Percentiles rank a stretch among this genome's conserved stretches.
These are phyloP conservation scores for Cyprinodon brontotheroides DNA, from an alignment of 2,113 vertebrate genomes.

Conservation along the genomic window DNA sequence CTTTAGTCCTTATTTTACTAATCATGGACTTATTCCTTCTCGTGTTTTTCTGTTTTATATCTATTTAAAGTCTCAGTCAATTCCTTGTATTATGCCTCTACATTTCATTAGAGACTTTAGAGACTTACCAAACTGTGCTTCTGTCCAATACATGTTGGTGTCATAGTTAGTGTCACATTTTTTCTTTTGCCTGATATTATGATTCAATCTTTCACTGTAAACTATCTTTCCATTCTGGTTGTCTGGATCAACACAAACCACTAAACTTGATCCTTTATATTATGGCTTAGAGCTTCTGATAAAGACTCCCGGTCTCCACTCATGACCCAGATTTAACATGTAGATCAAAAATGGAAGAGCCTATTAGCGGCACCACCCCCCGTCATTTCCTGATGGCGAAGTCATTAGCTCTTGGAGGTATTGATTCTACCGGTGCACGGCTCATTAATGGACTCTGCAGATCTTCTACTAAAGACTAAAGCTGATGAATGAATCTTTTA, in stretches of 20 bases:
- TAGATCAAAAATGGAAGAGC: slow-evolving; percentile 56
- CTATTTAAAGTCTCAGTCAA: too few species aligned
- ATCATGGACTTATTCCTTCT: too few species aligned
- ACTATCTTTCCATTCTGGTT: slow-evolving; percentile 13
- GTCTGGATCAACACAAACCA: slow-evolving; percentile 5
- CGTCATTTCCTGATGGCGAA: slow-evolving; percentile 53
- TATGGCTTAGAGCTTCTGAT: slow-evolving; percentile 20
- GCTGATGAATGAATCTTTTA: slow-evolving; percentile 52
- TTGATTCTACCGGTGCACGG: slow-evolving; percentile 56
- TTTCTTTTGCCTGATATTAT: too few species aligned
- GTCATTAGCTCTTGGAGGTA: slow-evolving; percentile 60
- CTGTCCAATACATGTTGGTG: too few species aligned
- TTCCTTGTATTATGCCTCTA: too few species aligned
- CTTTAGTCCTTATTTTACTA: too few species aligned
- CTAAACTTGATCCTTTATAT: slow-evolving; percentile 28
- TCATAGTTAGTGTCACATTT: too few species aligned
- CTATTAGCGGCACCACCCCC: slow-evolving; percentile 46
- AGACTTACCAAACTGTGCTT: too few species aligned
- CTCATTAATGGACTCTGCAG: slow-evolving; percentile 64
- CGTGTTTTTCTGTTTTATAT: too few species aligned
- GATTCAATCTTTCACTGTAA: background rate
- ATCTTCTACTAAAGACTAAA: slow-evolving; percentile 31
- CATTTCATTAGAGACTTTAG: too few species aligned
- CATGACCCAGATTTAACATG: slow-evolving; percentile 20
- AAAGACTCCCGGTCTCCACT: slow-evolving; percentile 15